These are phyloP conservation scores for Drosophila lacteicornis DNA, from an alignment of 1,140 invertebrate genomes.

Conservation along the genomic window DNA sequence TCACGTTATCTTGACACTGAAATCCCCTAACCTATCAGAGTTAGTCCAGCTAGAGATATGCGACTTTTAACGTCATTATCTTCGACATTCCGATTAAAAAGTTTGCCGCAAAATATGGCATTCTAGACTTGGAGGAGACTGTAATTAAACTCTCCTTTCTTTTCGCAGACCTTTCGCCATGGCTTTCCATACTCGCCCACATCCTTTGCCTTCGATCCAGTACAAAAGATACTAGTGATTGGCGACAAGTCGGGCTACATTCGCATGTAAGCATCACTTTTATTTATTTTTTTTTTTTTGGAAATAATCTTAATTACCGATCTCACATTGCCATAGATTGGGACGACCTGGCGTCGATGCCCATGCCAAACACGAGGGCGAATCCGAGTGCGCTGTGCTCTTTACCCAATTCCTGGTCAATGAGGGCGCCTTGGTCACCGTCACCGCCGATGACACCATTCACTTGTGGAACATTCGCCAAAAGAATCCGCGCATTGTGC, in stretches of 20 bases:
- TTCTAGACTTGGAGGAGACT: too few relatives aligned
- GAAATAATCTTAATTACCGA: neutral
- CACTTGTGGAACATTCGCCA: constrained; percentile 99
- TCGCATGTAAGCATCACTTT: constrained; percentile 90
- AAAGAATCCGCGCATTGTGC: constrained; percentile 97
- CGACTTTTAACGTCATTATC: neutral
- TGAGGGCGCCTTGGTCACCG: constrained; percentile 97
- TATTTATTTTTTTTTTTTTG: neutral
- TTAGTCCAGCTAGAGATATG: neutral
- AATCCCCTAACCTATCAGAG: neutral
- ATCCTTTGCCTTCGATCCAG: constrained; percentile 98
- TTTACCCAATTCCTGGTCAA: constrained; percentile 98
- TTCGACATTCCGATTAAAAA: neutral
- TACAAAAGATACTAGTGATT: constrained; percentile 98
- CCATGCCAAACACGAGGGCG: constrained; percentile 93
- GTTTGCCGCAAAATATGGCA: neutral
- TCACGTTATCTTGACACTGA: neutral
- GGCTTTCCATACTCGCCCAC: constrained; percentile 99
- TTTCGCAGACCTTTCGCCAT: constrained; percentile 97
- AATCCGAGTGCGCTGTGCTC: constrained; percentile 90
- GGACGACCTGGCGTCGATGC: constrained; percentile 97
- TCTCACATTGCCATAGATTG: constrained; percentile 87
- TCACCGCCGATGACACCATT: constrained; percentile 96
- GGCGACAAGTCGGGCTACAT: constrained; percentile 98
- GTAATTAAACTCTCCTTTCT: neutral